Evolutionary conservation across 2,888 invertebrate genomes (phyloP).

Genomic region (Stenotaenia linearis): DNA sequence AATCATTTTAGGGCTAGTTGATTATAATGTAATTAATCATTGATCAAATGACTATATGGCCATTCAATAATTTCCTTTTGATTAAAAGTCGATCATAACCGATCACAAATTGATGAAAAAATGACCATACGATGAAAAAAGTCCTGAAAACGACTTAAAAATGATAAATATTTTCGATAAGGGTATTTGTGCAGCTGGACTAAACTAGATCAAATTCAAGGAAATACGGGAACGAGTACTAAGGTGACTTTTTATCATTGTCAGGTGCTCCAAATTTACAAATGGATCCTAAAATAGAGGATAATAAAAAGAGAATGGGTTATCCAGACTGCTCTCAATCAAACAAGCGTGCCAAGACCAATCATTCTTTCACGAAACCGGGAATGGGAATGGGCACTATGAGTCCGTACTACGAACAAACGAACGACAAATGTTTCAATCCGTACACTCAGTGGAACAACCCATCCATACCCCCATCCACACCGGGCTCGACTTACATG

Average conservation of each 20-base stretch:
- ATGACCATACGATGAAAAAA: too few species aligned
- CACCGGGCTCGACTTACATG: neutral
- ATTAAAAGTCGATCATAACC: too few species aligned
- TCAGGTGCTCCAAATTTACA: neutral
- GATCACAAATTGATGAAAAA: too few species aligned
- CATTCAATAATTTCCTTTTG: too few species aligned
- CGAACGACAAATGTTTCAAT: conserved; percentile 8
- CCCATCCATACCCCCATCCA: neutral
- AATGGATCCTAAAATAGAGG: neutral
- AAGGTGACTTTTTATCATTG: neutral
- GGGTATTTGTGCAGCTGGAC: too few species aligned
- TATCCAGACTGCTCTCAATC: conserved; percentile 28
- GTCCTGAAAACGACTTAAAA: too few species aligned
- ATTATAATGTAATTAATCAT: too few species aligned
- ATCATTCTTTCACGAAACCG: neutral
- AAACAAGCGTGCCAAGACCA: conserved; percentile 21
- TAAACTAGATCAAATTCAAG: too few species aligned
- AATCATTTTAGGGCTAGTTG: too few species aligned
- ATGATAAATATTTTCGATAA: too few species aligned
- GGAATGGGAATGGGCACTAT: neutral
- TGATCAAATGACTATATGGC: too few species aligned
- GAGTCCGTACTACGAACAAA: neutral
- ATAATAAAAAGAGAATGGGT: conserved; percentile 1
- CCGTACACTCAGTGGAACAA: conserved; percentile 13
- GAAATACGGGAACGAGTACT: too few species aligned